phyloP scores from a whole-genome alignment of 2,113 vertebrate genomes.

The Crotalus helleri region DNA sequence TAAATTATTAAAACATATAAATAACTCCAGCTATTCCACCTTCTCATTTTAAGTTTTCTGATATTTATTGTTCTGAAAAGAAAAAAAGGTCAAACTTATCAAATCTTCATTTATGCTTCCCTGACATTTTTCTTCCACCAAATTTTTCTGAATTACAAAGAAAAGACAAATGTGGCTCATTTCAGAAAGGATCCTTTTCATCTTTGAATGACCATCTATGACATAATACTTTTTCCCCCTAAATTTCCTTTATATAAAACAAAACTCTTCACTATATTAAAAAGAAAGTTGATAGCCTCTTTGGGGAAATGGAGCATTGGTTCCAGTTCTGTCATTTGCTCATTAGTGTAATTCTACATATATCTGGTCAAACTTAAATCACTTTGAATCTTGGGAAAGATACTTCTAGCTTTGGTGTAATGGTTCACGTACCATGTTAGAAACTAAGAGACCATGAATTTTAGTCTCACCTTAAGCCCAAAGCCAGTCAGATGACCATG shows the following conservation, averaged over 20 bases:
- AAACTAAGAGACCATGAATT: background rate
- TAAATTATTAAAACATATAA: conserved; percentile 76
- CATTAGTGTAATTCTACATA: background rate
- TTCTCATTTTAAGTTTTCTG: conserved; percentile 74
- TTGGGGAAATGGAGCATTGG: background rate
- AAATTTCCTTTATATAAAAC: conserved; percentile 23
- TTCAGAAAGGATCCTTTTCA: conserved; percentile 56
- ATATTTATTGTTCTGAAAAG: conserved; percentile 75
- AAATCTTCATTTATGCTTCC: conserved; percentile 73
- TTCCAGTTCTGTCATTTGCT: background rate
- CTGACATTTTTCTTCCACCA: conserved; percentile 73
- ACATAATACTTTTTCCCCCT: background rate
- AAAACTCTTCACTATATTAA: background rate
- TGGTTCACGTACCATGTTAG: background rate
- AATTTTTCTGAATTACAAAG: conserved; percentile 66
- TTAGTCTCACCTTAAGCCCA: background rate
- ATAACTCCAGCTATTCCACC: conserved; percentile 64
- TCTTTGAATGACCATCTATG: conserved; percentile 8
- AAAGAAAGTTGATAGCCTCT: conserved; percentile 4
- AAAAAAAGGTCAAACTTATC: conserved; percentile 74
- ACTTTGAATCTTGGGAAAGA: background rate
- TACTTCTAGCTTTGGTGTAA: background rate
- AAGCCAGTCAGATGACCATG: background rate
- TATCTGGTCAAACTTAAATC: background rate
- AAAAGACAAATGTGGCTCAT: conserved; percentile 58